A percentile compares a stretch with the other conserved stretches of the same genome.
Evolutionary conservation across 2,113 vertebrate species (phyloP).

Genomic region (Coturnix japonica): DNA sequence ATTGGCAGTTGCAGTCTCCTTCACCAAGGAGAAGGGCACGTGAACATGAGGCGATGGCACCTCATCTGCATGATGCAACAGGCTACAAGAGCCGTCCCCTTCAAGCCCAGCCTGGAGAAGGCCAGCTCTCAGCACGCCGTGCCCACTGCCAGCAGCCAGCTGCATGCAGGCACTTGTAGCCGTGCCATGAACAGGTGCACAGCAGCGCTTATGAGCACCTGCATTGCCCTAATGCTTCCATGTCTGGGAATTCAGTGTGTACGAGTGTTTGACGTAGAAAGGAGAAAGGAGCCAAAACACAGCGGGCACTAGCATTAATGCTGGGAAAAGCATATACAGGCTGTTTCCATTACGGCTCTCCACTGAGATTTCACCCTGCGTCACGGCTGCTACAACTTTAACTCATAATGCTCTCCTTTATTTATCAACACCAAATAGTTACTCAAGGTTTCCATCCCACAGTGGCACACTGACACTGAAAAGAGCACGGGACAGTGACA

Average conservation of each 20-base stretch:
- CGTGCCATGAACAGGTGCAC: accelerated
- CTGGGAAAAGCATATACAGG: background rate
- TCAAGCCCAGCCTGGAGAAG: background rate
- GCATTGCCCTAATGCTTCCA: accelerated
- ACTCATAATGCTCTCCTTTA: background rate
- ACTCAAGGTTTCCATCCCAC: background rate
- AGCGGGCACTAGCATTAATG: background rate
- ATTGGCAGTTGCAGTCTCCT: background rate
- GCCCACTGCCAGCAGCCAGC: background rate
- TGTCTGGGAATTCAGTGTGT: accelerated
- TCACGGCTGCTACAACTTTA: background rate
- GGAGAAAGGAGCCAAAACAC: background rate
- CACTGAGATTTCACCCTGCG: background rate
- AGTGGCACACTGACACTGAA: background rate
- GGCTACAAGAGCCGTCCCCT: background rate
- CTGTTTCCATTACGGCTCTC: background rate
- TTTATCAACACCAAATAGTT: background rate
- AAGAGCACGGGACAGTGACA: background rate
- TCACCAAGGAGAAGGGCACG: background rate
- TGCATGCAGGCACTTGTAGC: background rate
- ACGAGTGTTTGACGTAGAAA: background rate
- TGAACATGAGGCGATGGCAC: background rate
- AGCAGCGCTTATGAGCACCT: background rate
- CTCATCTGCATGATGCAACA: background rate
- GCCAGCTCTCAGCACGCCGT: accelerated